These are phyloP conservation scores for Tenebrosternarchus preto DNA, from an alignment of 2,113 vertebrate species.

Conservation along the genomic window DNA sequence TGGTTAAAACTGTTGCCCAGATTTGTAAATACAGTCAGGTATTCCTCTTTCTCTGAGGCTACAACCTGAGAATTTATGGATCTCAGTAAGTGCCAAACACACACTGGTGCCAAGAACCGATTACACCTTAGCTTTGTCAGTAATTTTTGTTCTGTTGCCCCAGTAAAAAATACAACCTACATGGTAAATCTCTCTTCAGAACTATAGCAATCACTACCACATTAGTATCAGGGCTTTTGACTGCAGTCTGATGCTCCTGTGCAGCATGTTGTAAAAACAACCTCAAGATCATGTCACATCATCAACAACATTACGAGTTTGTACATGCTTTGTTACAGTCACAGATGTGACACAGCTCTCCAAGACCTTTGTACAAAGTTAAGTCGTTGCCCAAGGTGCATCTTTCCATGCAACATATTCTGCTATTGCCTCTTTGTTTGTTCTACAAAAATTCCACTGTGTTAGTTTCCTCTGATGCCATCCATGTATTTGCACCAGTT, in stretches of 20 bases:
- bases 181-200: constrained; percentile 47
- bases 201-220: constrained; percentile 52
- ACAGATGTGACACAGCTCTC: constrained; percentile 53
- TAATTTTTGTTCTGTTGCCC: constrained; percentile 45
- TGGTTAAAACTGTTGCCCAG: constrained; percentile 45
- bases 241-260: constrained; percentile 44
- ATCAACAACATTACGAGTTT: constrained; percentile 50
- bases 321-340: constrained; percentile 41
- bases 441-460: constrained; percentile 48
- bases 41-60: constrained; percentile 46
- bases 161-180: constrained; percentile 48
- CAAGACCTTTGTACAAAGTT: constrained; percentile 50
- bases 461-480: constrained; percentile 38
- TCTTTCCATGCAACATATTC: constrained; percentile 46
- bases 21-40: constrained; percentile 24
- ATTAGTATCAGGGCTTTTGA: constrained; percentile 50
- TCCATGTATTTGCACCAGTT: no score
- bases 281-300: constrained; percentile 50
- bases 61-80: constrained; percentile 53
- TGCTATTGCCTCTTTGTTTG: constrained; percentile 44
- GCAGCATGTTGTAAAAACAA: constrained; percentile 56
- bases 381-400: constrained; percentile 49
- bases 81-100: constrained; percentile 49
- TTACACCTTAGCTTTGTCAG: constrained; percentile 51
- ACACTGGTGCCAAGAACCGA: constrained; percentile 52